These are phyloP conservation scores for Gymnorhina tibicen DNA, from an alignment of 2,113 vertebrate species.

Conservation along the genomic window DNA sequence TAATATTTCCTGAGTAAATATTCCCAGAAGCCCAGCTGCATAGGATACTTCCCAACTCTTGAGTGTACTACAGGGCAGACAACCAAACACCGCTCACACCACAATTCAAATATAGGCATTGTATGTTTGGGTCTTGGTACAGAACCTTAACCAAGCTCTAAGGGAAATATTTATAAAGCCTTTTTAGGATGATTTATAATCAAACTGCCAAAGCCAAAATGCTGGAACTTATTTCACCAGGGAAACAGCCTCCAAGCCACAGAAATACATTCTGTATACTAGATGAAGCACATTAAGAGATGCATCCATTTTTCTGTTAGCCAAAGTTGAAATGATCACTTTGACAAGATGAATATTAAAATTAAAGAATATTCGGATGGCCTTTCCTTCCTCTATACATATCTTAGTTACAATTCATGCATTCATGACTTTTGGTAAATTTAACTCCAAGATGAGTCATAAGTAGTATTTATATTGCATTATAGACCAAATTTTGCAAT, in stretches of 20 bases:
- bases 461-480: constrained; percentile 41
- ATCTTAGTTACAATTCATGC: constrained; percentile 57
- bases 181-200: neutral
- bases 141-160: neutral
- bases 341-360: constrained; percentile 16
- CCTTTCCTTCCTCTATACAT: constrained; percentile 54
- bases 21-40: neutral
- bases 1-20: constrained; percentile 21
- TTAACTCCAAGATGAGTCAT: constrained; percentile 55
- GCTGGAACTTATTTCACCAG: constrained; percentile 32
- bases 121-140: neutral
- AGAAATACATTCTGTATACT: neutral
- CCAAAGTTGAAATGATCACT: neutral
- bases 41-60: neutral
- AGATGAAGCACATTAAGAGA: neutral
- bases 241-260: neutral
- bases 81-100: neutral
- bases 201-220: constrained; percentile 32
- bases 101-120: neutral
- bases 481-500: constrained; percentile 14
- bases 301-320: constrained; percentile 46
- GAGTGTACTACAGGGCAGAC: neutral
- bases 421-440: constrained; percentile 57
- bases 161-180: neutral
- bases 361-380: constrained; percentile 35